Evolutionary conservation across 2,113 vertebrate species (phyloP).

Genomic region (Campylomormyrus tamandua): DNA sequence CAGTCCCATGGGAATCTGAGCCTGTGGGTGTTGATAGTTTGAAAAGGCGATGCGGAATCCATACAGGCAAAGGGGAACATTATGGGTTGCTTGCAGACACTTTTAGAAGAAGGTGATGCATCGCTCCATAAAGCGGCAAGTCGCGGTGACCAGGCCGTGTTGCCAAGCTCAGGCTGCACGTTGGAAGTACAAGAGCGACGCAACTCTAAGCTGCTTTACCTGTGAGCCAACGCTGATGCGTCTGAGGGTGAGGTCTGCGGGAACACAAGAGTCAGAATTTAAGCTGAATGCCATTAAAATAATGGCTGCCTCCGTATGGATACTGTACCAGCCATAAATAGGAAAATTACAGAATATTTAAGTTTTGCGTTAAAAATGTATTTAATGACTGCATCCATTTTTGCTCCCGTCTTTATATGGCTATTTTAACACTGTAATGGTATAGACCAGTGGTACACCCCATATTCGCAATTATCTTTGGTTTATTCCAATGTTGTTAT

Average conservation of each 20-base stretch:
- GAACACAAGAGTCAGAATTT: not conserved
- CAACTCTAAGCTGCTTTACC: not conserved
- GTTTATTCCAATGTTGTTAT: not conserved
- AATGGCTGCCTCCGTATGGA: not conserved
- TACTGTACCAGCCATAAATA: not conserved
- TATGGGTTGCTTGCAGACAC: not conserved
- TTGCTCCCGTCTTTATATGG: not conserved
- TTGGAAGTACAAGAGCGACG: not conserved
- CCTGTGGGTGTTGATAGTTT: not conserved
- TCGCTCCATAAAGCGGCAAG: not conserved
- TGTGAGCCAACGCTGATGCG: slow-evolving; percentile 1
- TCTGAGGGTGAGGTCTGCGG: slow-evolving; percentile 1
- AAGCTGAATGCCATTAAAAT: not conserved
- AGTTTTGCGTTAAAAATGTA: not conserved
- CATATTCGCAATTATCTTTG: not conserved
- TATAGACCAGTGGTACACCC: not conserved
- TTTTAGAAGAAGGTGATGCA: not conserved
- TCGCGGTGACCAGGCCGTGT: not conserved
- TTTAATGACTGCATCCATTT: not conserved
- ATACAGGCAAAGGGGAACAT: not conserved
- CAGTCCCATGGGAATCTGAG: not conserved
- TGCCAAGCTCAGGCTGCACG: too few species aligned
- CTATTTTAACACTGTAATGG: not conserved
- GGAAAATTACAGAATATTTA: not conserved
- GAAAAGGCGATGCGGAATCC: not conserved